Evolutionary conservation across 2,113 vertebrate species (phyloP), one percentile per base, ranked within the genome.

Genomic region (Rhinichthys klamathensis): DNA sequence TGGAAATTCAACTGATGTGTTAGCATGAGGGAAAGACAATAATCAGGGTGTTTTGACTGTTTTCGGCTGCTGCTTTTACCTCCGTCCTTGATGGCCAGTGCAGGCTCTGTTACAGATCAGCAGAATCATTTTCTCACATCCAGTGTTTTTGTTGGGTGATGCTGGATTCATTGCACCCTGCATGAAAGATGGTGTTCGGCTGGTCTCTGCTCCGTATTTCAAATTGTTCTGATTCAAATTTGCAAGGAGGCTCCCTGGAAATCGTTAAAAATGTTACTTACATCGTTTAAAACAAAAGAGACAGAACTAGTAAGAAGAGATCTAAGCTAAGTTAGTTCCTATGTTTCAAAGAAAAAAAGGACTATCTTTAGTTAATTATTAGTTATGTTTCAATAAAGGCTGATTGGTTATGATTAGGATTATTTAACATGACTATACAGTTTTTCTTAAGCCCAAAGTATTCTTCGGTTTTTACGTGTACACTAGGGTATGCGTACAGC

Each of bases 191-290:
- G 96, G 88, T 6, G 96, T 95, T 91, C 96, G 93, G 84, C 93
- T 92, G 90, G 94, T 95, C 89, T 99, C 98, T 78, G 91, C 88
- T 84, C 94, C 94, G 75, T 95, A 96, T 90, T 97, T 99, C 90
- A 99, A 93, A 92, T 98, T 98, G 93, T 99, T 99, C 90, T 99
- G 96, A 91, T 99, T 99, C 91, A 96, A 95, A 91, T 98, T 99
- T 89, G 97, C 95, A 61, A 97, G 95, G 76, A 98, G 96, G 87
- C 97, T 98, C 95, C 95, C 95, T 95, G 86, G 32, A 38, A 89
- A 86, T 75, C 23, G 27, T 16, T 44, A 80, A 38, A 85, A 54
- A 76, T 49, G 80, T 49, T 15, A 46, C 18, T 2, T 61, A 6
- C 16, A 58, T n/a, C 12, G 78, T 18, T 56, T 6, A n/a, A 15